These are phyloP conservation scores for Peromyscus attwateri DNA, from an alignment of 2,797 vertebrate genomes.

Conservation along the genomic window DNA sequence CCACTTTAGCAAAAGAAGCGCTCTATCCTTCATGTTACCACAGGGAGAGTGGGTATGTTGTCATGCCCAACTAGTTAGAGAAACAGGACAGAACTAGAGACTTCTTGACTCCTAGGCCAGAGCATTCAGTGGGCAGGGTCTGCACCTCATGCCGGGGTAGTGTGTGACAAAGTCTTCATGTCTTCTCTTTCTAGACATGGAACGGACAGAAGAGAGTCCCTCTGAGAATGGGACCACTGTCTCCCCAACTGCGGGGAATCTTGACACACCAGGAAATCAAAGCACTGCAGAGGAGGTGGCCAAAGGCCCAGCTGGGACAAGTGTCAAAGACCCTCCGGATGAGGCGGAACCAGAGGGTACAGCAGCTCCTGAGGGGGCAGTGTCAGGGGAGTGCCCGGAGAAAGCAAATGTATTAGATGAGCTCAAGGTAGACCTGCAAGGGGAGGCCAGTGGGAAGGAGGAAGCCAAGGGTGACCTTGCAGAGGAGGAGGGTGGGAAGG, in stretches of 20 bases:
- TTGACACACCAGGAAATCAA: not conserved
- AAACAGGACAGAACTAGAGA: not conserved
- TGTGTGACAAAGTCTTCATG: not conserved
- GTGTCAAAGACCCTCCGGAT: not conserved
- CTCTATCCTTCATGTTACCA: not conserved
- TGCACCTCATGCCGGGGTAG: not conserved
- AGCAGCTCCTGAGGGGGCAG: rapidly evolving
- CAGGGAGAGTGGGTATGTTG: not conserved
- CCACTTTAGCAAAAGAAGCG: not conserved
- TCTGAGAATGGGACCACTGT: constrained; percentile 3
- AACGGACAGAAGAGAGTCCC: constrained; percentile 58
- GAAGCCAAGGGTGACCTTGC: not conserved
- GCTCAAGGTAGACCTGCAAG: not conserved
- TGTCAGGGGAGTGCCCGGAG: rapidly evolving
- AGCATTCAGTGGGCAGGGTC: not conserved
- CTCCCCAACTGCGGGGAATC: not conserved
- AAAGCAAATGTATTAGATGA: not conserved
- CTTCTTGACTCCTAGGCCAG: not conserved
- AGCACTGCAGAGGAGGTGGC: not conserved
- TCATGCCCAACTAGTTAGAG: too few relatives aligned
- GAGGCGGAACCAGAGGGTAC: not conserved
- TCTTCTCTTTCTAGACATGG: constrained; percentile 80
- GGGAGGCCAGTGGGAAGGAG: not conserved
- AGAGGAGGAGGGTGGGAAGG: not conserved
- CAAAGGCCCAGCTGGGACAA: not conserved